Percentiles rank a stretch among this genome's conserved stretches.
phyloP scores from a whole-genome alignment of 2,113 vertebrate species.

The Notothenia coriiceps region DNA sequence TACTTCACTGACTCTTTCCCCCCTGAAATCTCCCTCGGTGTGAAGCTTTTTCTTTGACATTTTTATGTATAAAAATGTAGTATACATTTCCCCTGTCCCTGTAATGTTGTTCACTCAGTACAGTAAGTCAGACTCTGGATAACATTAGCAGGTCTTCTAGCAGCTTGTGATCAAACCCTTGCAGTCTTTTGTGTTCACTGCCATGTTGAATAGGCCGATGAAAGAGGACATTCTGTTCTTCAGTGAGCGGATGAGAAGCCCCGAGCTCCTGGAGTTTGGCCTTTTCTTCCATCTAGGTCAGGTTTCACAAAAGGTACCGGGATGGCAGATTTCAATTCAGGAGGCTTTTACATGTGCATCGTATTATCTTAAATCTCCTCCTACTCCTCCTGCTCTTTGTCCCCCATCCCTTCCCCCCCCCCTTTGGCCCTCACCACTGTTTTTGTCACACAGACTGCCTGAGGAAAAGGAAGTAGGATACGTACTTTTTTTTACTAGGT shows the following conservation, averaged over 20 bases:
- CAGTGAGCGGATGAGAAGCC: conserved; percentile 48
- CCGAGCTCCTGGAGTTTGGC: conserved; percentile 60
- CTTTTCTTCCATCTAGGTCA: conserved; percentile 76
- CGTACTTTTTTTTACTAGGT: conserved; percentile 64
- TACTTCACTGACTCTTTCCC: conserved; percentile 7
- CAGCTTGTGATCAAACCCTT: conserved; percentile 1
- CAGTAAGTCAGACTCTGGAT: background rate
- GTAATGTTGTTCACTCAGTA: background rate
- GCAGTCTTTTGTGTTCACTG: background rate
- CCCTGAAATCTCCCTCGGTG: background rate
- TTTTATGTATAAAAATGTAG: background rate
- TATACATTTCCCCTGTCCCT: background rate
- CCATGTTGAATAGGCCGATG: conserved; percentile 48
- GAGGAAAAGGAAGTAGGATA: conserved; percentile 58
- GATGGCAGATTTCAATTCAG: conserved; percentile 55
- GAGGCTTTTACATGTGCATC: conserved; percentile 62
- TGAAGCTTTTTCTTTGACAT: background rate
- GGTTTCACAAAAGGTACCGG: conserved; percentile 68
- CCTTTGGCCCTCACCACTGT: background rate
- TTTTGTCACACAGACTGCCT: conserved; percentile 63
- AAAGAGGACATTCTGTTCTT: conserved; percentile 63
- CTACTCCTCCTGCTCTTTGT: conserved; percentile 44
- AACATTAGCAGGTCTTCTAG: background rate
- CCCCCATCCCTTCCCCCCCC: conserved; percentile 17
- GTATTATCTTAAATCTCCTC: conserved; percentile 62